Percentiles rank a stretch among this genome's conserved stretches.
These are phyloP conservation scores for Galeopterus variegatus DNA, from an alignment of 2,113 vertebrate species.

Conservation along the genomic window DNA sequence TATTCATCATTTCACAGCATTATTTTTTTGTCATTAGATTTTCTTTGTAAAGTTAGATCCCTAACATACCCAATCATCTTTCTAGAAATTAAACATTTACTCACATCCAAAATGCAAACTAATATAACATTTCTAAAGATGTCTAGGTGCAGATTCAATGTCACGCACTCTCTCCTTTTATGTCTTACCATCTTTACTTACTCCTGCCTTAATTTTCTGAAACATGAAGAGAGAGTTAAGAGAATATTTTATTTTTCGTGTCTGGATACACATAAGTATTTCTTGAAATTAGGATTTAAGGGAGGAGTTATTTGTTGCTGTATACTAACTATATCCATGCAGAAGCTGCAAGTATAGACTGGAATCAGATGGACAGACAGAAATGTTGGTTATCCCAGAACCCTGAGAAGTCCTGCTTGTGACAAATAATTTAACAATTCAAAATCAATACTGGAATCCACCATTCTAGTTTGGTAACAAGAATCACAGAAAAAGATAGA, in stretches of 20 bases:
- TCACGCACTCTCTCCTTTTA: not conserved
- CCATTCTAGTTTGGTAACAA: not conserved
- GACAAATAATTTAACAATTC: constrained; percentile 67
- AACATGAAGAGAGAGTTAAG: not conserved
- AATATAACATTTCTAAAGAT: not conserved
- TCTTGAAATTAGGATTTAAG: not conserved
- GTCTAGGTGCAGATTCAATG: not conserved
- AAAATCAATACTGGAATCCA: constrained; percentile 32
- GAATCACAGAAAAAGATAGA: not conserved
- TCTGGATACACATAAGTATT: not conserved
- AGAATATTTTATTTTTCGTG: not conserved
- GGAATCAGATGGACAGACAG: constrained; percentile 44
- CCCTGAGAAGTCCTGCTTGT: constrained; percentile 65
- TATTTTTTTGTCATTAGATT: not conserved
- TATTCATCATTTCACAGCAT: not conserved
- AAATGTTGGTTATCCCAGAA: not conserved
- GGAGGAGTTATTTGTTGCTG: not conserved
- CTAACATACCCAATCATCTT: not conserved
- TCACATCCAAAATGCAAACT: not conserved
- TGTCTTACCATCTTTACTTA: not conserved
- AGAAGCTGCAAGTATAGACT: not conserved
- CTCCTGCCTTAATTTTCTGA: not conserved
- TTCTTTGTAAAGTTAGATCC: not conserved
- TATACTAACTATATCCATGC: not conserved
- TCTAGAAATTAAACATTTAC: constrained; percentile 35